Base-by-base conservation (phyloP, 1,140 invertebrate species). In the Drosophila punjabiensis region DNA sequence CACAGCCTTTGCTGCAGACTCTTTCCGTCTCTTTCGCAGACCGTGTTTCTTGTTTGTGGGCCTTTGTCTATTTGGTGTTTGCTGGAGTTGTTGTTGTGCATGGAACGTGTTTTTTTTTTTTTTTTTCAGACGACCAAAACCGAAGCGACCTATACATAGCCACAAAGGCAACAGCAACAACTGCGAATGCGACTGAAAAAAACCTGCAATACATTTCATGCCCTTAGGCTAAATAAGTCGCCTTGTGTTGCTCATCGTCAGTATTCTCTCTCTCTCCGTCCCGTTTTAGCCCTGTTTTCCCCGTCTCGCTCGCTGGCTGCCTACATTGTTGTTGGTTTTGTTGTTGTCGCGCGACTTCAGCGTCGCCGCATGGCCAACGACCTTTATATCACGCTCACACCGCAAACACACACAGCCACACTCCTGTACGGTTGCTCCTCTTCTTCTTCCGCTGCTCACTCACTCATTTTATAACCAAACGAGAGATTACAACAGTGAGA, bases 201-300 rank as follows among this genome's bases (percentile, higher is more conserved):
- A 81, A 89, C 85, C 82, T 89, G 85, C 85, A 88, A 89, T 80
- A 88, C 86, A 81, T 85, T 88, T 89, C 69, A 79, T 89, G 85
- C 85, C 85, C 85, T 88, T 81, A 81, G 85, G 85, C 86, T 90
- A 88, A 88, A 89, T 79, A 90, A 79, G 78, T 81, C 71, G 83
- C 63, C 71, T 69, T 73, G 73, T 83, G 74, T 76, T 64, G 56
- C 73, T 67, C 62, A 66, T 71, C 75, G 65, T 61, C 64, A 64
- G 64, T 64, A 28, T 67, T 67, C 62, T 52, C 65, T 68, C 48
- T 52, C 62, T 64, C 43, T 67, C 45, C 53, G 47, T 39, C 68
- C 47, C 37, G 47, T 50, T 60, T 45, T 75, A 48, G 62, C 39
- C 32, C 30, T 67, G 30, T 48, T 66, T 35, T 14, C 53, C 35